Percentiles rank a stretch among this genome's conserved stretches.
These are phyloP conservation scores for Clanis bilineata DNA, from an alignment of 2,888 invertebrate genomes.

Conservation along the genomic window DNA sequence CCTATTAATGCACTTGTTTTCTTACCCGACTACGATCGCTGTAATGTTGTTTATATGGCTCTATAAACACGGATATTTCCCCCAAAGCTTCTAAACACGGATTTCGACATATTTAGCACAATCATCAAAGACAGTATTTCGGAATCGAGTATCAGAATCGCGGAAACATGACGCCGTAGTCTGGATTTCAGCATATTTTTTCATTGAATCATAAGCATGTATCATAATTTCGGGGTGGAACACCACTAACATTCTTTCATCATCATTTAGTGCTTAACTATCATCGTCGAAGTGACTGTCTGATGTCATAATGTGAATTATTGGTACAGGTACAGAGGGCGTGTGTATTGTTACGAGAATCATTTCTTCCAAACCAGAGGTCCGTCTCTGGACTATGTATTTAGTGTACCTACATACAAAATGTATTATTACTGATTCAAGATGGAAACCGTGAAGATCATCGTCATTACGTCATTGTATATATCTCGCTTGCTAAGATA, in stretches of 20 bases:
- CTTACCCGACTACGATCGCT: background rate
- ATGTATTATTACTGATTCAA: conserved; percentile 74
- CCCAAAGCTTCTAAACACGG: background rate
- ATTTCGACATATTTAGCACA: conserved; percentile 2
- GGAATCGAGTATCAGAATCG: background rate
- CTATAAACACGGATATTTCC: background rate
- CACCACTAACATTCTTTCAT: background rate
- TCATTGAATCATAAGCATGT: background rate
- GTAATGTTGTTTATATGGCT: conserved; percentile 6
- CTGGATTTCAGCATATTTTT: background rate
- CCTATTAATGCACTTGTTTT: conserved; percentile 25
- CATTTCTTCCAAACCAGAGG: conserved; percentile 80
- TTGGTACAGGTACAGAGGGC: conserved; percentile 81
- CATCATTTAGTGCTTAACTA: background rate
- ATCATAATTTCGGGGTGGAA: background rate
- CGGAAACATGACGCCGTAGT: background rate
- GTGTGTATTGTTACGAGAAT: conserved; percentile 80
- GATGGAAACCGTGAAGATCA: conserved; percentile 34
- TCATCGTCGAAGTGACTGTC: background rate
- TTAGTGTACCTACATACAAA: conserved; percentile 78
- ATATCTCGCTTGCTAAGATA: conserved; percentile 59
- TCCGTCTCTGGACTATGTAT: conserved; percentile 75
- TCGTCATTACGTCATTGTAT: conserved; percentile 45
- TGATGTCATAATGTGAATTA: conserved; percentile 41
- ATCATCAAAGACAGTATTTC: background rate